Conservation (phyloP, 2,113 vertebrate genomes). For the Dasypus novemcinctus region DNA sequence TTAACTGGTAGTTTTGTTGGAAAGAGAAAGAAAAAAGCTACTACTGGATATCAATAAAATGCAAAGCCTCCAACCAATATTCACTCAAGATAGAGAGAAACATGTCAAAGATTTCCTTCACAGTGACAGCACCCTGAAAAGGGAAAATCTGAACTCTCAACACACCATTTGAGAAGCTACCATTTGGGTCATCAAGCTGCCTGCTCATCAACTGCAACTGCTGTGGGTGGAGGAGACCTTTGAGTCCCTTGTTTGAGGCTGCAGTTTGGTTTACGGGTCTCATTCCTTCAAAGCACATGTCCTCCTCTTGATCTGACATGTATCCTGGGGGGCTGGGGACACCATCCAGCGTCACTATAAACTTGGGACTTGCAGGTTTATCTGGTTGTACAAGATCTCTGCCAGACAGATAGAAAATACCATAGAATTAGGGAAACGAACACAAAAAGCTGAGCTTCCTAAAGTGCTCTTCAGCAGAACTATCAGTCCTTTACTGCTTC, state of each 20-base stretch:
- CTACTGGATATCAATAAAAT: neutral
- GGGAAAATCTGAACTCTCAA: slow-evolving; percentile 65
- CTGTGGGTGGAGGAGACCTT: slow-evolving; percentile 85
- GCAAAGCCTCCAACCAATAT: slow-evolving; percentile 36
- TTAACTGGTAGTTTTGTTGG: neutral
- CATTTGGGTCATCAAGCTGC: slow-evolving; percentile 81
- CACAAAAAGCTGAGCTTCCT: slow-evolving; percentile 34
- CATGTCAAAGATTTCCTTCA: slow-evolving; percentile 24
- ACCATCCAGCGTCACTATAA: slow-evolving; percentile 97
- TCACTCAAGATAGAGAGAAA: slow-evolving; percentile 19
- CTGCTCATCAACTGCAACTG: slow-evolving; percentile 87
- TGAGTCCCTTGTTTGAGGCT: slow-evolving; percentile 79
- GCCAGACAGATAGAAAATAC: slow-evolving; percentile 80
- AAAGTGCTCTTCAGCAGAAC: slow-evolving; percentile 18
- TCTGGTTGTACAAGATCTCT: slow-evolving; percentile 84
- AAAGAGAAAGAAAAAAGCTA: neutral
- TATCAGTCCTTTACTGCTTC: neutral
- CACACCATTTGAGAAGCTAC: slow-evolving; percentile 81
- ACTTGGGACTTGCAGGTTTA: slow-evolving; percentile 89
- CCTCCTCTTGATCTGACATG: slow-evolving; percentile 88
- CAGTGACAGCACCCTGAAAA: slow-evolving; percentile 10
- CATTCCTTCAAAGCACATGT: slow-evolving; percentile 83
- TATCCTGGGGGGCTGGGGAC: slow-evolving; percentile 94
- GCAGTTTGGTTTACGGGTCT: slow-evolving; percentile 82
- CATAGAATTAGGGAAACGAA: slow-evolving; percentile 73